Evolutionary conservation across 2,113 vertebrate species (phyloP).

Genomic region (Laticauda laticaudata): DNA sequence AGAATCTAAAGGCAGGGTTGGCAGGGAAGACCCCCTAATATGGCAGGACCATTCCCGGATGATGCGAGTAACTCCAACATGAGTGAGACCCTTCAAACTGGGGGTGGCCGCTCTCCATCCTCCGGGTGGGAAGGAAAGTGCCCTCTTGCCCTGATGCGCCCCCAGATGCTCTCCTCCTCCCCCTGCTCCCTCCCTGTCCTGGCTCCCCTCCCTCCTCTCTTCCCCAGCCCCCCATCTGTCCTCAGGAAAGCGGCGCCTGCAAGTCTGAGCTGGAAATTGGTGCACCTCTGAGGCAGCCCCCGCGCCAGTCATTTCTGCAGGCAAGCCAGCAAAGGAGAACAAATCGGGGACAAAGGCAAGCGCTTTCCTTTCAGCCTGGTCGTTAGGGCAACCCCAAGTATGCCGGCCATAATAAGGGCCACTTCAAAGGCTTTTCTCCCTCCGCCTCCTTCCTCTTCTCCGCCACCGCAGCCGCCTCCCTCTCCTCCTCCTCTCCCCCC

Average conservation of each 20-base stretch:
- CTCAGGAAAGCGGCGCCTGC: constrained; percentile 91
- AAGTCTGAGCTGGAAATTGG: constrained; percentile 97
- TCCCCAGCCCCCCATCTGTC: constrained; percentile 73
- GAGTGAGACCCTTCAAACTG: not conserved
- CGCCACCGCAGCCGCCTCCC: not conserved
- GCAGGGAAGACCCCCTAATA: not conserved
- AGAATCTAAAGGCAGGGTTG: not conserved
- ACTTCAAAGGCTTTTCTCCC: constrained; percentile 90
- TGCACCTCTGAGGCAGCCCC: constrained; percentile 91
- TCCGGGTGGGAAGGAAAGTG: not conserved
- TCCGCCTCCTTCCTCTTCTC: not conserved
- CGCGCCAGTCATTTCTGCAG: constrained; percentile 96
- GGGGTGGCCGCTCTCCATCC: not conserved
- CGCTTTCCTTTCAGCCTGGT: constrained; percentile 96
- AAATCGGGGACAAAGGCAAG: constrained; percentile 98
- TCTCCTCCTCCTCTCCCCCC: too few species aligned
- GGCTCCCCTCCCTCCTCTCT: constrained; percentile 34
- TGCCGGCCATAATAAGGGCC: constrained; percentile 98
- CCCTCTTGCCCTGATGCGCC: constrained; percentile 18
- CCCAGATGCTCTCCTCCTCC: constrained; percentile 54
- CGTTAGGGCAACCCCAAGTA: constrained; percentile 99
- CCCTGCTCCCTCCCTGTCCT: constrained; percentile 37
- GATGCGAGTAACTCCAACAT: not conserved
- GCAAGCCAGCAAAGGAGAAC: constrained; percentile 98
- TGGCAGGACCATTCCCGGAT: not conserved